Evolutionary conservation across 2,113 vertebrate species (phyloP), one percentile per base, ranked within the genome.

Genomic region (Bucco capensis): DNA sequence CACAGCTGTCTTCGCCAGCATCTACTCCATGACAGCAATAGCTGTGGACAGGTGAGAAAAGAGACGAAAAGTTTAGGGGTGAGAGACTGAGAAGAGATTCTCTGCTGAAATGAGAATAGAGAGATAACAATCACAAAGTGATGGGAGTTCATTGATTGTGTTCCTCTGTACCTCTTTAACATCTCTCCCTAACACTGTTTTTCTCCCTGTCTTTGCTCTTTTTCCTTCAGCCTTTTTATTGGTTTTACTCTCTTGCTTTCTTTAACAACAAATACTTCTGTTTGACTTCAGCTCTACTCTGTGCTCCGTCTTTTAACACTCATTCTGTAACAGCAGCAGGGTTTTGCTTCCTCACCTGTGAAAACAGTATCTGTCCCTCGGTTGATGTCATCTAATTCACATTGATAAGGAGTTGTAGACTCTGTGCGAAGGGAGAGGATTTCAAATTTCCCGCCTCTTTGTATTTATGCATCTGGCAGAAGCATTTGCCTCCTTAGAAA

Each of bases 21-120:
- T 99, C 97, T 99, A 99, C 96, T 99, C 99, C 80, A 99, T 99
- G 99, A 99, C 99, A 21, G 99, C 99, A 0, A 99, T 99, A 57
- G 98, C 99, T 10, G 99, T 99, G 91, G 99, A 99, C 98, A 99
- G 99, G 99, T 99, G 97, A 97, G 98, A 31, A 72, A 74, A n/a
- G 24, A 82, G 8, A 53, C 6, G 30, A 54, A 37, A 51, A 40
- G 27, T 10, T n/a, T 25, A 60, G 30, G 33, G 47, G 14, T 7
- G 19, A 88, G 51, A 35, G 19, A 28, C 0, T 14, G 31, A 19
- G 30, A 47, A 58, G 23, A 49, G 62, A 74, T 42, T 80, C 62
- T 62, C 56, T 76, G 66, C 33, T 38, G 61, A 85, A 90, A 90
- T 66, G 66, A 73, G 77, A 91, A 73, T 23, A 19, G 17, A 51